Evolutionary conservation across 2,888 invertebrate genomes (phyloP).

Genomic region (Eledona agricola): DNA sequence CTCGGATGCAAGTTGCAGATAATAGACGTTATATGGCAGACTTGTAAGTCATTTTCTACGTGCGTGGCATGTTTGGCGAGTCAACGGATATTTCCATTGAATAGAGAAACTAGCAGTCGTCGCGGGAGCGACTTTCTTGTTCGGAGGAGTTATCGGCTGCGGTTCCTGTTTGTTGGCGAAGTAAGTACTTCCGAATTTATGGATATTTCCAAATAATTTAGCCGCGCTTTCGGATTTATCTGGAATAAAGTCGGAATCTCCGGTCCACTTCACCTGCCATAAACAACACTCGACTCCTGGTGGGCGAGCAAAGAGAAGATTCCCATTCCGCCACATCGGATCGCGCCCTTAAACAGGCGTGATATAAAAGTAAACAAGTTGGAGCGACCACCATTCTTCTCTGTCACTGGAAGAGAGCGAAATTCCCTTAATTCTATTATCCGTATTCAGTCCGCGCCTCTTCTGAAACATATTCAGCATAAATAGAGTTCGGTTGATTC

Average conservation of each 20-base stretch:
- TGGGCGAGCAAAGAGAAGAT: slow-evolving; percentile 12
- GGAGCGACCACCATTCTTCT: slow-evolving; percentile 52
- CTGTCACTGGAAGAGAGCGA: slow-evolving; percentile 55
- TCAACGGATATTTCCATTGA: too few relatives aligned
- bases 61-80: too few relatives aligned
- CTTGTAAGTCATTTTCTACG: too few relatives aligned
- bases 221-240: slow-evolving; percentile 29
- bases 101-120: too few relatives aligned
- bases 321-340: slow-evolving; percentile 35
- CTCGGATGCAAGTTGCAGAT: too few relatives aligned
- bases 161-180: slow-evolving; percentile 33
- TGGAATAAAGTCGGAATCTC: slow-evolving; percentile 41
- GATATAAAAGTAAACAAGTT: slow-evolving; percentile 55
- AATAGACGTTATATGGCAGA: too few relatives aligned
- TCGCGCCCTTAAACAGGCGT: slow-evolving; percentile 42
- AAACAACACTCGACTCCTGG: slow-evolving; percentile 44
- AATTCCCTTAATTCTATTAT: slow-evolving; percentile 57
- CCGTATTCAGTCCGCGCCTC: slow-evolving; percentile 55
- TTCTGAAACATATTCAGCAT: slow-evolving; percentile 56
- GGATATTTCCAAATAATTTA: slow-evolving; percentile 35
- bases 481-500: slow-evolving; percentile 55
- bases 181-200: slow-evolving; percentile 30
- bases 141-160: slow-evolving; percentile 28
- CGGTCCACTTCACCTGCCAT: slow-evolving; percentile 46
- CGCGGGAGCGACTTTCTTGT: too few relatives aligned